Base-by-base conservation (phyloP, 2,113 vertebrate species). In the Brienomyrus longianalis region DNA sequence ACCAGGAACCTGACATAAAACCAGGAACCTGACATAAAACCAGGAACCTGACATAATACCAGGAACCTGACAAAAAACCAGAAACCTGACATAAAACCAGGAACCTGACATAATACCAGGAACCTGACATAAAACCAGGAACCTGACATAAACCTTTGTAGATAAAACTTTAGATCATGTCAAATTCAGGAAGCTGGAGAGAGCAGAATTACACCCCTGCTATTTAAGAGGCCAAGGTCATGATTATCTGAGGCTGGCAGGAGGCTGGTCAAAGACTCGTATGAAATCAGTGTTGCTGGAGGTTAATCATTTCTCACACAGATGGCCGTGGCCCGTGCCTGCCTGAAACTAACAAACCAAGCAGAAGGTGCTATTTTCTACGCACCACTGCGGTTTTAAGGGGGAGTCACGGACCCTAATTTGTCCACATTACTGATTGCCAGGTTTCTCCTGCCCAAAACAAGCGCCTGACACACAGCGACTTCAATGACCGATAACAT, bases 301-400 rank as follows among this genome's bases (percentile, higher is more conserved):
- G 90, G 89, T 56, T 92, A 89, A 74, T 92, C 91, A 90, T 89
- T 91, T 91, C 87, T 91, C 88, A 90, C 74, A 74, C 89, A 86
- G 88, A 88, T 88, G 88, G 89, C 86, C 83, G 87, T 88, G 89
- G 91, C 92, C 35, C 5, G 31, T 2, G 74, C 74, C 35, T 5
- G 70, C 70, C 74, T 80, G 39, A 80, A 80, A 80, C 74, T 43
- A 80, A 80, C 74, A 35, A 80, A 80, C 35, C 74, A 21, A 43
- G 35, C 17, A 17, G 74, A 35, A 77, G 13, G 13, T 77, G 74
- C 74, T 4, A 80, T 80, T 80, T 80, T 80, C 74, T 80, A 80
- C 74, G 10, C 35, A 43, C 39, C 74, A 80, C 35, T 80, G 74
- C 13, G 35, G 35, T 43, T 80, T 80, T 43, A 80, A 80, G 31